Conservation (phyloP, 2,888 invertebrate species). For the Rosalia funebris region DNA sequence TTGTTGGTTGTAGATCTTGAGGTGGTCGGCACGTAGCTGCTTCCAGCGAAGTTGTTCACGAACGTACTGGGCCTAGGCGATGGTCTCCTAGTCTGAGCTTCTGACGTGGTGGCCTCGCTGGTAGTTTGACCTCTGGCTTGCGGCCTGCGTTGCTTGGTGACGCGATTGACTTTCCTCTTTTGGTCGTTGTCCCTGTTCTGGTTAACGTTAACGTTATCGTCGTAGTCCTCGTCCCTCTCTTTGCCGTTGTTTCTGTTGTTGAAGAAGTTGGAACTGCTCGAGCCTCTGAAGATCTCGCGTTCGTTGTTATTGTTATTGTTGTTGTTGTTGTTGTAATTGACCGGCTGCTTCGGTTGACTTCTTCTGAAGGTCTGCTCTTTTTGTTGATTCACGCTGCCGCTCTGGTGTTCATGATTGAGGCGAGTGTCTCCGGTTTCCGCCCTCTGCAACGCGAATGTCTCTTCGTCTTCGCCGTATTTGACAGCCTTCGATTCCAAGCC, state of each 20-base stretch:
- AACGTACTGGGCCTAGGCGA: slow-evolving; percentile 56
- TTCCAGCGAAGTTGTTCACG: slow-evolving; percentile 65
- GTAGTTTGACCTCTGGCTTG: slow-evolving; percentile 43
- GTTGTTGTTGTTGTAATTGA: slow-evolving; percentile 44
- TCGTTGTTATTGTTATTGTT: slow-evolving; percentile 53
- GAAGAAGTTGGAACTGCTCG: slow-evolving; percentile 81
- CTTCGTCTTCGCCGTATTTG: slow-evolving; percentile 73
- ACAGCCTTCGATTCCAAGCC: slow-evolving; percentile 76
- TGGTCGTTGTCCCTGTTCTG: slow-evolving; percentile 62
- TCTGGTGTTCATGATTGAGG: slow-evolving; percentile 61
- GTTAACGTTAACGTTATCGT: slow-evolving; percentile 64
- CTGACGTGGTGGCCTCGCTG: slow-evolving; percentile 37
- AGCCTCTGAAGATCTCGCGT: slow-evolving; percentile 73
- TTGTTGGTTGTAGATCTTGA: slow-evolving; percentile 58
- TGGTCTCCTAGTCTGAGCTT: slow-evolving; percentile 56
- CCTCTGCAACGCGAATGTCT: slow-evolving; percentile 77
- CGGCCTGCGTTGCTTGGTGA: slow-evolving; percentile 61
- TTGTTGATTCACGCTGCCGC: slow-evolving; percentile 61
- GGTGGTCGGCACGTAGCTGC: slow-evolving; percentile 65
- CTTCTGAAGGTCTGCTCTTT: slow-evolving; percentile 52
- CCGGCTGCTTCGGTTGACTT: slow-evolving; percentile 47
- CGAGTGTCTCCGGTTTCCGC: slow-evolving; percentile 73
- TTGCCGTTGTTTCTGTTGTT: slow-evolving; percentile 72
- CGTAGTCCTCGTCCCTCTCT: slow-evolving; percentile 68
- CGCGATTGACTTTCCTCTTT: slow-evolving; percentile 60